These are phyloP conservation scores for Amniataba percoides DNA, from an alignment of 2,797 vertebrate species.

Conservation along the genomic window DNA sequence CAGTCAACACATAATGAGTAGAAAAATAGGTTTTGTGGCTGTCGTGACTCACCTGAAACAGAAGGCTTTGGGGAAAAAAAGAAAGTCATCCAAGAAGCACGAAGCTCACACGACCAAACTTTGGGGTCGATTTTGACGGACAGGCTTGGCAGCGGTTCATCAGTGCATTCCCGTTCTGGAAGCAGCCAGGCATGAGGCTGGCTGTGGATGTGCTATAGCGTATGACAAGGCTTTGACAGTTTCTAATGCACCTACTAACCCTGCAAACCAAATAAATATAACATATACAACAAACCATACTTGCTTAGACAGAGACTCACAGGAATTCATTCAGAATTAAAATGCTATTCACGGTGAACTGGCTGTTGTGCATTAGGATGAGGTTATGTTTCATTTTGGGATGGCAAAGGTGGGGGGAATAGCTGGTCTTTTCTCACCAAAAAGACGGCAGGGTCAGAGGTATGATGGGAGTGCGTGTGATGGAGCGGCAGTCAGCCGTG, in stretches of 20 bases:
- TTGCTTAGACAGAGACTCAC: constrained; percentile 17
- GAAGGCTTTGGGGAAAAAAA: not conserved
- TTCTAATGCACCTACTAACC: constrained; percentile 1
- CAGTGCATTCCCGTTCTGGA: constrained; percentile 12
- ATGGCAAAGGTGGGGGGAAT: constrained; percentile 18
- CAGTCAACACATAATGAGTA: constrained; percentile 8
- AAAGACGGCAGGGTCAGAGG: constrained; percentile 20
- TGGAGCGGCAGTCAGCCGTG: constrained; percentile 66
- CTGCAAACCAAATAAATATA: constrained; percentile 37
- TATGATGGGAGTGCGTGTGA: constrained; percentile 69
- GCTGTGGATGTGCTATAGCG: constrained; percentile 12
- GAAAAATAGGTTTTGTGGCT: constrained; percentile 12
- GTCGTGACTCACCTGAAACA: constrained; percentile 22
- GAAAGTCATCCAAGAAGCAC: constrained; percentile 35
- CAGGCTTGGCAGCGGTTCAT: constrained; percentile 17
- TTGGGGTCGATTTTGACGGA: constrained; percentile 32
- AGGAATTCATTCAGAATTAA: constrained; percentile 15
- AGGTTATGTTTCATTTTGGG: constrained; percentile 14
- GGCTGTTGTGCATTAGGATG: not conserved
- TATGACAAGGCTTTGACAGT: constrained; percentile 38
- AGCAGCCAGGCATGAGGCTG: constrained; percentile 26
- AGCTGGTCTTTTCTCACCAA: constrained; percentile 15
- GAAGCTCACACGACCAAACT: constrained; percentile 18
- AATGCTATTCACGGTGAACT: constrained; percentile 7
- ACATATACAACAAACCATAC: constrained; percentile 30